These are phyloP conservation scores for Haliaeetus leucogaster DNA, from an alignment of 2,113 vertebrate genomes.

Conservation along the genomic window DNA sequence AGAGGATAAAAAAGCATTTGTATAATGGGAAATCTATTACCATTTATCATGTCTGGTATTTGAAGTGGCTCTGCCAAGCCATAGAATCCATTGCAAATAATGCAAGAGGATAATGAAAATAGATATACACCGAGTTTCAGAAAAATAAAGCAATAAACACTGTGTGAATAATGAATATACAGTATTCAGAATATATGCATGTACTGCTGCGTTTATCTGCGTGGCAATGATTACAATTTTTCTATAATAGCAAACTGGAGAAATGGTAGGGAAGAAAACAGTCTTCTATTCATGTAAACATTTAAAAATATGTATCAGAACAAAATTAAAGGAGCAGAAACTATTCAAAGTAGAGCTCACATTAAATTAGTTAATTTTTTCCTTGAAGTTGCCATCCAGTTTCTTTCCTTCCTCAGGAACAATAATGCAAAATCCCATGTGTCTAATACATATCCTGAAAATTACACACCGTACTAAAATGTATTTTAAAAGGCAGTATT, in stretches of 20 bases:
- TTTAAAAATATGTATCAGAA: background rate
- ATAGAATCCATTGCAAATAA: background rate
- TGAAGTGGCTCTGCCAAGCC: constrained; percentile 9
- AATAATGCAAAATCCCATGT: background rate
- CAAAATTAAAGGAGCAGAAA: background rate
- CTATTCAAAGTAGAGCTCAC: background rate
- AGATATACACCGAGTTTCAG: background rate
- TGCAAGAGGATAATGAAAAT: constrained; percentile 7
- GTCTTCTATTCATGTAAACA: background rate
- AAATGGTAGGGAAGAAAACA: background rate
- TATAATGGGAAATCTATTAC: constrained; percentile 51
- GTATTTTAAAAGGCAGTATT: background rate
- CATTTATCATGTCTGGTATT: constrained; percentile 30
- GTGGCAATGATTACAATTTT: background rate
- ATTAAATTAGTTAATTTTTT: background rate
- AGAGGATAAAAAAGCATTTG: constrained; percentile 42
- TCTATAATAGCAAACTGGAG: background rate
- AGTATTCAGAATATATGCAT: background rate
- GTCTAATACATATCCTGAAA: background rate
- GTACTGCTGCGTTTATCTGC: background rate
- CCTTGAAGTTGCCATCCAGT: background rate
- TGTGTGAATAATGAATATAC: background rate
- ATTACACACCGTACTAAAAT: background rate
- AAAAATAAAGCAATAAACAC: background rate
- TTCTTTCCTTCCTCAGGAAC: background rate